Base-by-base conservation (phyloP, 2,113 vertebrate species). In the Chlorodrepanis virens region DNA sequence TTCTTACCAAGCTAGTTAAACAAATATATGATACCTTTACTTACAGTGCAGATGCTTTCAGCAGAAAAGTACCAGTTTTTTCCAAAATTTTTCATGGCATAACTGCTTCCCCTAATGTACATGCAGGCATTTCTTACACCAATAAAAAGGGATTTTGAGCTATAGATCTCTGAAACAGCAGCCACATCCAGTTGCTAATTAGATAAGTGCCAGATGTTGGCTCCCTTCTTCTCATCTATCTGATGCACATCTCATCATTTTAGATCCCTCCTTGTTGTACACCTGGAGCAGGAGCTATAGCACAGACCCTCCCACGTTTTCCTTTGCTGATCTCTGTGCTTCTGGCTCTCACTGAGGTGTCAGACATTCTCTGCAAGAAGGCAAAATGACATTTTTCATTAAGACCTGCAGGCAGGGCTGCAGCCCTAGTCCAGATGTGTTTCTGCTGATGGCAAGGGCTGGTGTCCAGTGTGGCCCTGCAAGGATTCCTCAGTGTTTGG, bases 1-100 rank as follows among this genome's bases (percentile, higher is more conserved):
- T 69, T 90, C 44, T 87, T 94, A 71, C 45, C 42, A 61, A 17
- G 89, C 42, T 96, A 94, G 89, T 97, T 98, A 96, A 87, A 89
- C 74, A 96, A 96, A 97, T 86, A 81, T 45, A 94, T 77, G 74
- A 68, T 57, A 45, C 53, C 88, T 92, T 63, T 83, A 69, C 63
- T 87, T 94, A 93, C 70, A 64, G 44, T 76, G 52, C 91, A 88
- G 84, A 83, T 87, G 81, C 85, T 96, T 94, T 75, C 68, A 45
- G 50, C 60, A 91, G 82, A 90, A 93, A 94, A 93, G 29, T 94
- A 67, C 23, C 70, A 47, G 61, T 94, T 96, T 96, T 89, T 89
- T 60, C 83, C 33, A 13, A 85, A 88, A 49, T 50, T 65, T 96
- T 83, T 74, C 81, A 64, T 87, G 39, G 74, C 70, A 22, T 74